Evolutionary conservation across 2,888 invertebrate genomes (phyloP), one percentile per base, ranked within the genome.

Genomic region (Chloroclystis v-ata): DNA sequence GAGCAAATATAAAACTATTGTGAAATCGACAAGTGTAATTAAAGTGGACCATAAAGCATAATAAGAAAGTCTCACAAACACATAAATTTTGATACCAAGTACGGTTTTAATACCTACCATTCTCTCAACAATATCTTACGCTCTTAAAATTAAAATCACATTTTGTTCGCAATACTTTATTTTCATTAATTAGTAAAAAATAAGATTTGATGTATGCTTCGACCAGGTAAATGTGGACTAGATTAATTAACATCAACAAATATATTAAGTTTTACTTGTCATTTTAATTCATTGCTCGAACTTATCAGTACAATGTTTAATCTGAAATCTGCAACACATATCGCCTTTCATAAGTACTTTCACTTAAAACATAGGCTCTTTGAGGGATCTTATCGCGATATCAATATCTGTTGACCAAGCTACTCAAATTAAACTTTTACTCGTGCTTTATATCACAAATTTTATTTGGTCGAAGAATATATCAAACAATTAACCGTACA

Each of bases 141-240:
- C 20, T 20, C 40, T 33, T 10, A 20, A 67, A 74, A 66, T 65
- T 65, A 79, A 78, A 72, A 68, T 59, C 65, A 56, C 54, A 56
- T 54, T 63, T 67, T 66, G 68, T 75, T 78, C 62, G 72, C 72
- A 83, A 78, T 82, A 82, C 73, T 84, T 83, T 81, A 82, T 83
- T 84, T 77, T 75, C 61, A 50, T 46, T 56, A 81, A 83, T 82
- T 82, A 83, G 80, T 84, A 82, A 81, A 83, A 74, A 84, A 33
- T 84, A 81, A 83, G 78, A 83, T 82, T 28, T 73, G 72, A 82
- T 77, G 72, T 79, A 84, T 46, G 20, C 46, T 43, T 43, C 46
- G 46, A 47, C 30, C 50, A 50, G 43, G 25, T 33, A 13, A 39
- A 25, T 8, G 13, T 26, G 16, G 33, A 33, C 33, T 11, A 33